Evolutionary conservation across 2,113 vertebrate genomes (phyloP), one percentile per base, ranked within the genome.

Genomic region (Tapirus terrestris): DNA sequence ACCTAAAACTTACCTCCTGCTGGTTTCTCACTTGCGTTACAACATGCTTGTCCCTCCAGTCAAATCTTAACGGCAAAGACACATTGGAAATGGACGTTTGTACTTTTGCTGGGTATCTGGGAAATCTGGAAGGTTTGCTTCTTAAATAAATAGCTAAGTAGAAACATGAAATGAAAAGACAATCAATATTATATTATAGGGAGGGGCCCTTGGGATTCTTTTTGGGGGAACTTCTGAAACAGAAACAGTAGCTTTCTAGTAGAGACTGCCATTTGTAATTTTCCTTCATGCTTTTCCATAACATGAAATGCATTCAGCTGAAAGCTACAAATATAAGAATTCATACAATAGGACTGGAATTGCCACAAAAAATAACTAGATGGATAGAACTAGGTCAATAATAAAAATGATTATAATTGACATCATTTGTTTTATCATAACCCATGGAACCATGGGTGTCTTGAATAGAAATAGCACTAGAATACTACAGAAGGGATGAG

Each of bases 21-120:
- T 99, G 99, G 98, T 99, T 99, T 98, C 99, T 99, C 96, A 99
- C 99, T 73, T 98, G 98, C 9, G 99, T 99, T 82, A 99, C 99
- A 67, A 99, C 99, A 31, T 98, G 98, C 96, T 98, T 99, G 92
- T 99, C 99, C 84, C 99, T 99, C 99, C 99, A 99, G 98, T 99
- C 99, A 98, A 99, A 99, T 97, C 95, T 99, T 96, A 96, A 97
- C 7, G 99, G 99, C 94, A 99, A 98, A 81, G 97, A 91, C 9
- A 96, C 83, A 36, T 93, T 96, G 21, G 92, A n/a, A 94, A 89
- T 8, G 73, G 70, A 29, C 0, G 2, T 94, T 16, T 89, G 97
- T 96, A 80, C 12, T 67, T 33, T 90, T 68, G 98, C 97, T 48
- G 80, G 5, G 89, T 99, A 99, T 96, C 72, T 98, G 85, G 99